phyloP scores from a whole-genome alignment of 2,888 invertebrate genomes.

The Papilio protenor region DNA sequence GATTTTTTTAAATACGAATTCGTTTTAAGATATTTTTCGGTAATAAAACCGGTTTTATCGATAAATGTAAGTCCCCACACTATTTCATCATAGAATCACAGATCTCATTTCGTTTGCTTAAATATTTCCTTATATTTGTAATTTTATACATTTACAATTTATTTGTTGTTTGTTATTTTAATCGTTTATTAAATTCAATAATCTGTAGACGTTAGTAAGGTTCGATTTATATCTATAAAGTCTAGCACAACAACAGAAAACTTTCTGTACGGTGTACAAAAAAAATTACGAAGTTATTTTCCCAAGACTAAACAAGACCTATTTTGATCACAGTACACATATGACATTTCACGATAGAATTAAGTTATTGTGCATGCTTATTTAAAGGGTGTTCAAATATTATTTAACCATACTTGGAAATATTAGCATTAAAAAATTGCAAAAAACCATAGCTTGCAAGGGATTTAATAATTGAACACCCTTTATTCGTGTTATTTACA shows the following conservation, averaged over 20 bases:
- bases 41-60: background rate
- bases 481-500: slow-evolving; percentile 14
- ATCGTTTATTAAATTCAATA: background rate
- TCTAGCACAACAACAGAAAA: background rate
- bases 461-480: background rate
- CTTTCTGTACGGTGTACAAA: background rate
- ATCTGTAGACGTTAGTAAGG: slow-evolving; percentile 14
- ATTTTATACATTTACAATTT: background rate
- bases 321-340: background rate
- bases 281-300: background rate
- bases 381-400: slow-evolving; percentile 2
- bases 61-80: background rate
- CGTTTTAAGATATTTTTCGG: background rate
- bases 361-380: background rate
- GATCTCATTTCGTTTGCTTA: background rate
- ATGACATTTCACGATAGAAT: background rate
- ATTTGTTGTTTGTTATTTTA: background rate
- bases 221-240: background rate
- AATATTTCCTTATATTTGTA: background rate
- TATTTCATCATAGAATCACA: background rate
- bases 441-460: too few species aligned
- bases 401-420: background rate
- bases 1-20: background rate
- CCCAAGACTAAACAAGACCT: background rate
- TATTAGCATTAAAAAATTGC: too few species aligned